A percentile compares a stretch with the other conserved stretches of the same genome.
These are phyloP conservation scores for Sebastes diaconus DNA, from an alignment of 2,797 vertebrate species.

Conservation along the genomic window DNA sequence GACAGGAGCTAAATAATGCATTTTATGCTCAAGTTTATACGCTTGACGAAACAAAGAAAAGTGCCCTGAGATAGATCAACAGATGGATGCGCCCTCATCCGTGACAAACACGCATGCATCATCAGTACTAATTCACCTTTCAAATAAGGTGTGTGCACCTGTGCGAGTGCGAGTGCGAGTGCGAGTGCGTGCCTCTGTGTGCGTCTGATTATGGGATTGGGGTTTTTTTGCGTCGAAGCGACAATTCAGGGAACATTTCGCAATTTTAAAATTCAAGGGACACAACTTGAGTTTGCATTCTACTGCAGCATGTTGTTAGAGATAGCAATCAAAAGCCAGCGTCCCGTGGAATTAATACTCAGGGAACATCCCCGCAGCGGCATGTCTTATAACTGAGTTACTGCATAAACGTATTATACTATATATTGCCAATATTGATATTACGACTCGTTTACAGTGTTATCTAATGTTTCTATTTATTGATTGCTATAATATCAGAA, in stretches of 20 bases:
- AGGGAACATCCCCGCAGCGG: not conserved
- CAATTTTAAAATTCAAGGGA: slow-evolving; percentile 43
- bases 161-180: not conserved
- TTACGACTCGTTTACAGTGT: not conserved
- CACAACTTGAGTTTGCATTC: slow-evolving; percentile 38
- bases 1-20: slow-evolving; percentile 36
- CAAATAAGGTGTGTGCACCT: slow-evolving; percentile 16
- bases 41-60: slow-evolving; percentile 33
- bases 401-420: not conserved
- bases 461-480: slow-evolving; percentile 9
- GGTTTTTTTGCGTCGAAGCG: not conserved
- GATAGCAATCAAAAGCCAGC: slow-evolving; percentile 39
- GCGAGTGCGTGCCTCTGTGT: not conserved
- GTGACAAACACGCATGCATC: slow-evolving; percentile 21
- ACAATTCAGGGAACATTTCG: slow-evolving; percentile 7
- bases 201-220: not conserved
- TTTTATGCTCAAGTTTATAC: slow-evolving; percentile 38
- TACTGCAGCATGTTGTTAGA: slow-evolving; percentile 18
- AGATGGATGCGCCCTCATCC: slow-evolving; percentile 47
- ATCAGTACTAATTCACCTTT: slow-evolving; percentile 44
- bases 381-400: slow-evolving; percentile 8
- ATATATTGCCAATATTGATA: slow-evolving; percentile 11
- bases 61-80: slow-evolving; percentile 31
- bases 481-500: not conserved
- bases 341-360: slow-evolving; percentile 21